phyloP scores from a whole-genome alignment of 2,797 vertebrate species.

The Pyrocephalus nanus region DNA sequence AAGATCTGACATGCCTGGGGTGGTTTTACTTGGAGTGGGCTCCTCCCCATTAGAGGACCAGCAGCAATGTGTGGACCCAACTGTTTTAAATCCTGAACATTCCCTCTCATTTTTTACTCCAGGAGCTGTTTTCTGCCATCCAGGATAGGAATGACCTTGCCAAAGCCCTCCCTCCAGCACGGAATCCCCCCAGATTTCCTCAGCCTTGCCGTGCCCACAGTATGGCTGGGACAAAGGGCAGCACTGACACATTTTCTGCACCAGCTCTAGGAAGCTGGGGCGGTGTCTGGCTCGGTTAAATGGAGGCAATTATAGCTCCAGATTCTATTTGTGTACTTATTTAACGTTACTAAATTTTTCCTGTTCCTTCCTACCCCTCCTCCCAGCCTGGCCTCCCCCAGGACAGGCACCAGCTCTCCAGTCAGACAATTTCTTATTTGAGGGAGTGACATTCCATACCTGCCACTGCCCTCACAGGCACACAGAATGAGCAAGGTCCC shows the following conservation, averaged over 20 bases:
- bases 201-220: neutral
- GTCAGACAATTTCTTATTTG: neutral
- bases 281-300: neutral
- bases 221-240: neutral
- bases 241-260: neutral
- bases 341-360: neutral
- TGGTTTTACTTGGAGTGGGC: neutral
- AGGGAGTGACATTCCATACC: neutral
- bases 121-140: neutral
- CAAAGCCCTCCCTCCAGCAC: neutral
- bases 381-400: neutral
- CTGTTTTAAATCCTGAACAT: neutral
- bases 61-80: neutral
- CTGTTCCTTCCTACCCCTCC: neutral
- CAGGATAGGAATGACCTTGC: neutral
- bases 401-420: neutral
- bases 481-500: neutral
- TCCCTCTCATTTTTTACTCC: neutral
- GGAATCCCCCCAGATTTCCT: neutral
- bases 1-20: neutral
- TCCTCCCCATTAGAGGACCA: neutral
- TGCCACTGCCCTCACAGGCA: accelerated
- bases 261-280: neutral
- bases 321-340: neutral
- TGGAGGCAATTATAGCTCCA: neutral